A percentile compares a stretch with the other conserved stretches of the same genome.
phyloP scores from a whole-genome alignment of 1,140 invertebrate species.

The Bombus huntii region DNA sequence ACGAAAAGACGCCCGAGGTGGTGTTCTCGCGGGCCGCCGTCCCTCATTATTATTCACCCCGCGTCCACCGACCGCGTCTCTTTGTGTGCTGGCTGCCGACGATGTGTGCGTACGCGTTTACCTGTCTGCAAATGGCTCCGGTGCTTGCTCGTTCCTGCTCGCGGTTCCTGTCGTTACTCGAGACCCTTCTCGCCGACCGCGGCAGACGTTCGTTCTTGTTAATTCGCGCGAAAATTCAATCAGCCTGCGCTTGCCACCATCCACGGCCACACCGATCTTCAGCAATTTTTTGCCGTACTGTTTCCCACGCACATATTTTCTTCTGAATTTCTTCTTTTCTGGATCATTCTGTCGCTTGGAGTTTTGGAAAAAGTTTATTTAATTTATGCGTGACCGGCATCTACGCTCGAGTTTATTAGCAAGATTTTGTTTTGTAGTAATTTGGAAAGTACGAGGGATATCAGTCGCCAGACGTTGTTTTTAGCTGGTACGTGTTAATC shows the following conservation, averaged over 20 bases:
- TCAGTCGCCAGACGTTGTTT: no score
- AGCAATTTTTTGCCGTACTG: not conserved
- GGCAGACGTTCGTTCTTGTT: conserved; percentile 24
- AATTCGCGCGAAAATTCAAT: conserved; percentile 34
- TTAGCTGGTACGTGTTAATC: no score
- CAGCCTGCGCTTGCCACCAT: not conserved
- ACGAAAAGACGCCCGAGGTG: conserved; percentile 67
- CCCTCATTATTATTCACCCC: conserved; percentile 78
- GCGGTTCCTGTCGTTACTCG: conserved; percentile 9
- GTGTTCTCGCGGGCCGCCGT: conserved; percentile 56
- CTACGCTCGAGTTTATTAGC: no score
- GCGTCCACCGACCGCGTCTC: conserved; percentile 53
- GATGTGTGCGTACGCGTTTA: conserved; percentile 11
- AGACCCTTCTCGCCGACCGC: not conserved
- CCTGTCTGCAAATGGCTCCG: not conserved
- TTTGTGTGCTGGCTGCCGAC: not conserved
- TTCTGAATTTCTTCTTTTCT: not conserved
- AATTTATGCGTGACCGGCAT: no score
- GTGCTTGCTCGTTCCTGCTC: not conserved
- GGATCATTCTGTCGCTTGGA: not conserved
- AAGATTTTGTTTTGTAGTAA: no score
- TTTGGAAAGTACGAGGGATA: no score
- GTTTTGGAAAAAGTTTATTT: no score
- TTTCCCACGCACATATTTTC: not conserved
- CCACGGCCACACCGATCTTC: not conserved